Base-by-base conservation (phyloP, 2,888 invertebrate species). In the Agrenia bidenticulata region DNA sequence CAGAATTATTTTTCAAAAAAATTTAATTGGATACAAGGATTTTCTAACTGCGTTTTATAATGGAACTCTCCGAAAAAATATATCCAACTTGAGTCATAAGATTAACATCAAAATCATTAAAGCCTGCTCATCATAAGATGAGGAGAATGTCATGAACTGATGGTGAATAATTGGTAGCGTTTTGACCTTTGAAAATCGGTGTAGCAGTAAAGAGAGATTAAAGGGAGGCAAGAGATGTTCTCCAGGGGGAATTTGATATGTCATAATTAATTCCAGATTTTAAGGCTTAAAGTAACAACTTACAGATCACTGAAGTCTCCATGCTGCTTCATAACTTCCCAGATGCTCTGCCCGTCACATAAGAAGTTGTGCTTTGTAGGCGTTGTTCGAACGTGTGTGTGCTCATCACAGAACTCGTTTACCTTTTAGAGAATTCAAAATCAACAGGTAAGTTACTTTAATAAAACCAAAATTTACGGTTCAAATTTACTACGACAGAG, bases 291-390 rank as follows among this genome's bases (percentile, higher is more conserved):
- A 56, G 55, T 56, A 61, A 51, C 32, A 65, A 66, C 78, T 76
- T 74, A 79, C 79, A 77, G 78, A 73, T 78, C 78, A 61, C 73
- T 75, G 75, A 86, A 86, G 77, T 86, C 86, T 1, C 77, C 72
- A 77, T 85, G 84, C 67, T 81, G 80, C 39, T 82, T 78, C 66
- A 86, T 85, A 26, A 87, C 83, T 69, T 85, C 85, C 78, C 85
- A 81, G 1, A 85, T 84, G 77, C 85, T 85, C 51, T 82, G 81
- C 23, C 86, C 81, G 66, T 84, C 81, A 77, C 87, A 88, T 37
- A 87, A 80, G 37, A 84, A 81, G 78, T 87, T 88, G 73, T 87
- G 87, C 78, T 86, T 86, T 27, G 86, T 87, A 1, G 87, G 87
- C 1, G 86, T 85, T 70, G 84, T 83, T 21, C 82, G 81, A 77